Evolutionary conservation across 2,888 invertebrate genomes (phyloP), one percentile per base, ranked within the genome.

Genomic region (Biston stratarius): DNA sequence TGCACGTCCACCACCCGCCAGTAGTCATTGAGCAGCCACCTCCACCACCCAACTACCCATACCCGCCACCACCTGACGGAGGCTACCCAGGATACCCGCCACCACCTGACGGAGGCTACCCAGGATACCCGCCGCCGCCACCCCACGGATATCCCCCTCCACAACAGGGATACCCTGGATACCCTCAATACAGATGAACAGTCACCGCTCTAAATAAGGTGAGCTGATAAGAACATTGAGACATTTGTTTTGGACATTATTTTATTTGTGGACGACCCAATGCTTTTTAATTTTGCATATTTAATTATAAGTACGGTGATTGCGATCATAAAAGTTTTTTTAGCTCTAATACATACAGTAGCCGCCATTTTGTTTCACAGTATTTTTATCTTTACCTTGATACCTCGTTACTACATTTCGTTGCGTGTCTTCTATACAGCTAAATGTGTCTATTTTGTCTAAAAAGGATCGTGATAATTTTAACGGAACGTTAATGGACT

Each of bases 1-100:
- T 92, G n/a, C 84, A 88, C 48, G 82, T 91, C 1, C 92, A 92
- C 36, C 92, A 90, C 2, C 91, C 91, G 0, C 83, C 87, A 2
- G 76, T 85, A 12, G 70, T 87, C 45, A 75, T 90, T 11, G 85
- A 89, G 15, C 88, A 88, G 47, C 84, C 77, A 0, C 86, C 83
- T 2, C 86, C 78, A 0, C 79, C 84, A 0, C 87, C 83, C 0
- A 42, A 61, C 55, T 70, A 70, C 69, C 49, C 53, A 1, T 69
- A 69, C 57, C 83, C 83, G 0, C 90, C 85, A 6, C 87, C 84
- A 8, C 85, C 81, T 0, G 74, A 74, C 59, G 81, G 76, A 11
- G 81, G 79, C 5, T 85, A 85, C 71, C 86, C 83, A 5, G 76
- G 75, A 0, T 82, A 82, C 67, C 76, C 84, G 0, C 83, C 75